Base-by-base conservation (phyloP, 1,140 invertebrate genomes). In the Eufriesea mexicana region DNA sequence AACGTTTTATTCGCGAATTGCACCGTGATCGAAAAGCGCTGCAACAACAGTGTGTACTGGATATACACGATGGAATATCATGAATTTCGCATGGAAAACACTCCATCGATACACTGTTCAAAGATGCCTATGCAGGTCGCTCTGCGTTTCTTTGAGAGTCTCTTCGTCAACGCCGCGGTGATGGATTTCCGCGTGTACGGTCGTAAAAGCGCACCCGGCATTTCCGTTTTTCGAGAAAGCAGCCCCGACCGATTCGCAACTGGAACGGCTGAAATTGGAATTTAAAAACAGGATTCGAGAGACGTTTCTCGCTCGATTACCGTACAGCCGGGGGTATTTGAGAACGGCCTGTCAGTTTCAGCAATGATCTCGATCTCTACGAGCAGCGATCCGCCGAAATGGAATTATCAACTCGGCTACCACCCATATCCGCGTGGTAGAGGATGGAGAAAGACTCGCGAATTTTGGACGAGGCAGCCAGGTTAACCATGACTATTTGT, bases 261-360 rank as follows among this genome's bases (percentile, higher is more conserved):
- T 57, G 64, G 35, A 49, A n/a, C 51, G 45, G 18, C 1, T 67
- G n/a, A 49, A 70, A 70, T 70, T 68, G 64, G 42, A 59, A 78
- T 79, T 61, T 70, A 61, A 61, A 79, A 79, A 79, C 35, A 57
- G 35, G 76, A 54, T 35, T 79, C 42, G 51, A 49, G 64, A 61
- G 76, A 23, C 23, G 42, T 16, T 68, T 68, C 35, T 35, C 51
- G 64, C n/a, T 78, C 64, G 66, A 70, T 67, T 70, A 70, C 42
- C 51, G 20, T 54, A 35, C 2, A 23, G 35, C 20, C 20, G 7
- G 18, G 47, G 25, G 23, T 51, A 64, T 78, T 78, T 35, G 64
- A 68, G 51, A 68, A 47, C 25, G 35, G n/a, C 9, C 77, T 79
- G 77, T 79, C 77, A 79, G 77, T 61, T 70, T 61, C 54, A 49